Percentiles rank a stretch among this genome's conserved stretches.
Conservation (phyloP, 2,888 invertebrate species). For the Lagria hirta region DNA sequence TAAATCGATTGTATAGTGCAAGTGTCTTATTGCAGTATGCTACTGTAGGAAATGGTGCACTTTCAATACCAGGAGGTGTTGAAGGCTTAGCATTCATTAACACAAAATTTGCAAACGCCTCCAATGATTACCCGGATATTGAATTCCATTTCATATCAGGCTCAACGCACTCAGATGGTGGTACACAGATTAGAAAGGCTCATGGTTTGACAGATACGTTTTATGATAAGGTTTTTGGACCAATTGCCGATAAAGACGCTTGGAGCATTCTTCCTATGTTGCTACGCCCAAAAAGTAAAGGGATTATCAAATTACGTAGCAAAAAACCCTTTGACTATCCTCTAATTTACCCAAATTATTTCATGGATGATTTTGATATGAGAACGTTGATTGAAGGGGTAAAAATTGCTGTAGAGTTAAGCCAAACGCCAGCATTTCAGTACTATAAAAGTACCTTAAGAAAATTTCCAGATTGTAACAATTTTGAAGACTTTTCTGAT, state of each 20-base stretch:
- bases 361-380: slow-evolving; percentile 77
- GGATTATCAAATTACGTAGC: slow-evolving; percentile 77
- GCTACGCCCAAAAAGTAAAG: slow-evolving; percentile 81
- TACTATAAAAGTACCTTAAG: slow-evolving; percentile 72
- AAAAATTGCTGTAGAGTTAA: slow-evolving; percentile 80
- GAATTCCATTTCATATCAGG: slow-evolving; percentile 89
- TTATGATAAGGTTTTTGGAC: slow-evolving; percentile 72
- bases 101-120: slow-evolving; percentile 78
- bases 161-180: slow-evolving; percentile 83
- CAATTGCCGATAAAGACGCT: slow-evolving; percentile 74
- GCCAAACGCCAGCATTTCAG: slow-evolving; percentile 75
- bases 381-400: slow-evolving; percentile 81
- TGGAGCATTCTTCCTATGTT: slow-evolving; percentile 86
- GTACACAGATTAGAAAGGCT: slow-evolving; percentile 76
- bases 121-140: slow-evolving; percentile 84
- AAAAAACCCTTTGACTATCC: slow-evolving; percentile 87
- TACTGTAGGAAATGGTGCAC: slow-evolving; percentile 77
- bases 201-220: slow-evolving; percentile 76
- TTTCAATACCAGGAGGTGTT: slow-evolving; percentile 86
- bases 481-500: slow-evolving; percentile 69
- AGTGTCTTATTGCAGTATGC: slow-evolving; percentile 83
- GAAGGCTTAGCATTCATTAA: slow-evolving; percentile 85
- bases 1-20: slow-evolving; percentile 75
- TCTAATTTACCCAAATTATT: slow-evolving; percentile 88
- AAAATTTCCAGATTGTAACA: slow-evolving; percentile 76